Base-by-base conservation (phyloP, 1,140 invertebrate genomes). In the Latrodectus geometricus region DNA sequence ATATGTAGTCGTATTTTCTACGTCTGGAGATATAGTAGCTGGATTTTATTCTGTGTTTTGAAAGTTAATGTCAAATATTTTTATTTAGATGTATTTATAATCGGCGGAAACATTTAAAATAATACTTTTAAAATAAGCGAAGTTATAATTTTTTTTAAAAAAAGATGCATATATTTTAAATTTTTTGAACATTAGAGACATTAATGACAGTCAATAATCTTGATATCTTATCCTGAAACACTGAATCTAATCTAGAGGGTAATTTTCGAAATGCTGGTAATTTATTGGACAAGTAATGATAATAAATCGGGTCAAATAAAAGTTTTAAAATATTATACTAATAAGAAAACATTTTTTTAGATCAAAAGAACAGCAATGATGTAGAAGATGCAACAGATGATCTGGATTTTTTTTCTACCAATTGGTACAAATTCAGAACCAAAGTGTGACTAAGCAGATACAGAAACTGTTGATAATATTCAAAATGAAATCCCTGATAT, bases 401-500 rank as follows among this genome's bases (percentile, higher is more conserved):
- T 77, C 52, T 35, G 14, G 54, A 61, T 77, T 77, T 77, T 77
- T 65, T n/a, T n/a, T n/a, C n/a, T 65, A 65, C 54, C 54, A 61
- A 20, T 54, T 35, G 1, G 35, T 5, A 35, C 35, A 35, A 35
- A 35, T 35, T 35, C 5, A 5, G 35, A 35, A 35, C 35, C 1
- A 35, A 77, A 75, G 52, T 9, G 20, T 77, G 75, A 61, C 61
- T 65, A 20, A 77, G 11, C 52, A 77, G 75, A 77, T 77, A 54
- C 61, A 77, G 56, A 77, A 77, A 77, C 54, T 61, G 15, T 77
- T 77, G 54, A 77, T 65, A 21, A 65, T 77, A 65, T 2, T 77
- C n/a, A 77, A 77, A 77, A 56, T 77, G 56, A n/a, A n/a, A n/a
- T n/a, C n/a, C n/a, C n/a, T 50, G 20, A 35, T 61, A 77, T 61